Conservation (phyloP, 2,888 invertebrate species). For the Bombylius major region DNA sequence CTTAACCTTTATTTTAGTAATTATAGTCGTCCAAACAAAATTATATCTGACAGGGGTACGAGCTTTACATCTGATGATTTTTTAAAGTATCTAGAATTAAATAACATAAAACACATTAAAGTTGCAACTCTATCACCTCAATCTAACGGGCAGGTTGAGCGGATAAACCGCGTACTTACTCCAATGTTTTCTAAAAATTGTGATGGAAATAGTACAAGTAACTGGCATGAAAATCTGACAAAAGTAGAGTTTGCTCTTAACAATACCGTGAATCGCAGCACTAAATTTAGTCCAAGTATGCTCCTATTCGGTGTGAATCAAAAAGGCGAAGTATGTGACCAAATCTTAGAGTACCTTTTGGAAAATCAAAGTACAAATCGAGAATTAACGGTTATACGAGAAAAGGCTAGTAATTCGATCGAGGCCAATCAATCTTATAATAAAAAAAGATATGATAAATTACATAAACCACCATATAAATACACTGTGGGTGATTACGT, state of each 20-base stretch:
- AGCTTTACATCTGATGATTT: neutral
- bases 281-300: neutral
- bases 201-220: neutral
- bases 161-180: neutral
- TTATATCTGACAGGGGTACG: neutral
- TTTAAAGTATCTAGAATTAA: neutral
- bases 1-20: neutral
- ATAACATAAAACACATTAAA: neutral
- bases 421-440: neutral
- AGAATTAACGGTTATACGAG: neutral
- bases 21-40: neutral
- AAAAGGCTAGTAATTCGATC: neutral
- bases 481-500: neutral
- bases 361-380: neutral
- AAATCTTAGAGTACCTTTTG: neutral
- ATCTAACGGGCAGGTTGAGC: conserved; percentile 1
- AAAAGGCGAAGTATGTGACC: neutral
- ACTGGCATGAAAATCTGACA: neutral
- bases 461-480: neutral
- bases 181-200: neutral
- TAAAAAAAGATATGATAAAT: neutral
- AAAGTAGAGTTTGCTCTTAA: conserved; percentile 1
- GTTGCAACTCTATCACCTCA: neutral
- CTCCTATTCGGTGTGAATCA: neutral
- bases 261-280: neutral